Conservation (phyloP, 2,888 invertebrate species). For the Eulithis testata region DNA sequence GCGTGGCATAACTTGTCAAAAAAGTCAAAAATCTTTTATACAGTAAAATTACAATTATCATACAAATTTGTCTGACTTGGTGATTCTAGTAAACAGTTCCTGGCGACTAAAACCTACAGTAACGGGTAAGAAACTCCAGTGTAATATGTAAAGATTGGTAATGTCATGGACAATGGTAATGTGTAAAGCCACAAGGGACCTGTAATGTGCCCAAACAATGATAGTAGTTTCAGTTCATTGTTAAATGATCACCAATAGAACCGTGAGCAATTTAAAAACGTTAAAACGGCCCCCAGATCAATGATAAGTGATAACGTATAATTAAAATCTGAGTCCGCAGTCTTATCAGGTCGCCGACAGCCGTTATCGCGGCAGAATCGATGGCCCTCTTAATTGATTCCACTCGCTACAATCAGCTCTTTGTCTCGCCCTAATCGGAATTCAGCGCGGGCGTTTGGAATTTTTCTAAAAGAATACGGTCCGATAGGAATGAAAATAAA, state of each 20-base stretch:
- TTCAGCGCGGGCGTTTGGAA: constrained; percentile 62
- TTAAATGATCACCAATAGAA: background rate
- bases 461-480: constrained; percentile 66
- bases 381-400: constrained; percentile 82
- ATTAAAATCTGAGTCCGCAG: constrained; percentile 59
- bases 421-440: constrained; percentile 79
- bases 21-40: too few species aligned
- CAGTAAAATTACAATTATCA: too few species aligned
- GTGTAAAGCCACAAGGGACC: too few species aligned
- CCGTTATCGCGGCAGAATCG: constrained; percentile 77
- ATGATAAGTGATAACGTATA: constrained; percentile 43
- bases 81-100: too few species aligned
- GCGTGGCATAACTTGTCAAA: too few species aligned
- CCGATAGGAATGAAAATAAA: constrained; percentile 60
- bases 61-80: too few species aligned
- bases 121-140: too few species aligned
- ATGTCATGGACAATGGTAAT: too few species aligned
- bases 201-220: too few species aligned
- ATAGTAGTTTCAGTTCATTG: too few species aligned
- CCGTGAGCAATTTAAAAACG: constrained; percentile 2
- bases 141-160: too few species aligned
- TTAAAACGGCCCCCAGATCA: constrained; percentile 4
- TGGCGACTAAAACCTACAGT: too few species aligned
- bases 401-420: constrained; percentile 68
- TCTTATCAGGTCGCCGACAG: constrained; percentile 67